Conservation (phyloP, 30 jellyfish, hydroid and myxozoan genomes). For the Pseudorhiza aurosa region DNA sequence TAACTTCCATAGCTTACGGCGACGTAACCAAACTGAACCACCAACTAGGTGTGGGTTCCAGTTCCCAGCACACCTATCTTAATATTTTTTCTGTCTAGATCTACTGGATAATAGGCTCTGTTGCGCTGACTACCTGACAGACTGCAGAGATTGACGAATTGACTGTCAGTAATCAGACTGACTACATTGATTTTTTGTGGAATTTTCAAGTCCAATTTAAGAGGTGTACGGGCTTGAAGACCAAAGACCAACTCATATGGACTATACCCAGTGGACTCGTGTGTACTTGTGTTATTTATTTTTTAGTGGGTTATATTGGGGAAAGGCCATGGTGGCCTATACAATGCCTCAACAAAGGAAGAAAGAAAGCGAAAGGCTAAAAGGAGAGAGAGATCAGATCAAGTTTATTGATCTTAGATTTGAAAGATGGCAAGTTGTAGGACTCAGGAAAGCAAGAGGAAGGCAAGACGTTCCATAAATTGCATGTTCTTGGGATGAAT, state of each 20-base stretch:
- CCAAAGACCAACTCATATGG: constrained; percentile 24
- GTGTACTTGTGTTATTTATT: constrained; percentile 14
- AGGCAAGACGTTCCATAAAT: too few relatives aligned
- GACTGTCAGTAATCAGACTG: constrained; percentile 36
- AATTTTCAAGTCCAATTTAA: constrained; percentile 17
- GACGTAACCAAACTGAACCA: constrained; percentile 26
- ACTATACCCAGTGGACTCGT: constrained; percentile 31
- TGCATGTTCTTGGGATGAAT: too few relatives aligned
- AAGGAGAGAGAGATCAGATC: too few relatives aligned
- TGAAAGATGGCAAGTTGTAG: too few relatives aligned
- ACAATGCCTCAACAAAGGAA: too few relatives aligned
- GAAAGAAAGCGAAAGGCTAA: too few relatives aligned
- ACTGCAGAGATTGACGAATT: constrained; percentile 26
- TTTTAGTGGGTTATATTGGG: too few relatives aligned
- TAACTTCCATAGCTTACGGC: constrained; percentile 10
- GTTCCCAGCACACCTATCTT: constrained; percentile 10
- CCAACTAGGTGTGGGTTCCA: constrained; percentile 36
- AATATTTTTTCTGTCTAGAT: constrained; percentile 8
- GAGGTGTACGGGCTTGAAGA: constrained; percentile 31
- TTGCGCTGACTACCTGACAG: constrained; percentile 27
- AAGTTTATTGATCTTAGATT: too few relatives aligned
- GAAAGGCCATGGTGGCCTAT: too few relatives aligned
- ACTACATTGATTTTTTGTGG: constrained; percentile 7
- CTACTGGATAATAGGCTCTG: background rate
- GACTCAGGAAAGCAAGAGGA: too few relatives aligned